Evolutionary conservation across 2,888 invertebrate species (phyloP), one percentile per base, ranked within the genome.

Genomic region (Arrhopalites spinosus): DNA sequence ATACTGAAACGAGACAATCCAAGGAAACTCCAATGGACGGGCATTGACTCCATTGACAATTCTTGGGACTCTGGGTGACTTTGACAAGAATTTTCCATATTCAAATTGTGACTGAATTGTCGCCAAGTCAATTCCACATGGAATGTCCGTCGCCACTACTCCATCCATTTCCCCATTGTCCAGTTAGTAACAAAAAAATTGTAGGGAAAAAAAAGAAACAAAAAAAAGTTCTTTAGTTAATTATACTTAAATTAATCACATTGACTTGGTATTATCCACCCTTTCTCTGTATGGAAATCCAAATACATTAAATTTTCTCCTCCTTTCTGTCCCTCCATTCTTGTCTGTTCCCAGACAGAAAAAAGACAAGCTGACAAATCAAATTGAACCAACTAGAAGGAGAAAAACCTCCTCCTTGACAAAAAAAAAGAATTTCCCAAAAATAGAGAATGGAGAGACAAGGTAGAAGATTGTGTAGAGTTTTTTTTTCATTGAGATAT

Each of bases 121-220:
- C 25, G 75, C 74, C 66, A 78, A 77, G 59, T 78, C 77, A 43
- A 74, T 80, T 29, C 80, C 80, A 67, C 80, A 80, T 11, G 66
- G 50, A 8, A 80, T 74, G 50, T 75, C 78, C 45, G 78, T 73
- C 69, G 75, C 78, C 74, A 53, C 53, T 66, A 23, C 13, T 8
- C n/a, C 61, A 61, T 23, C n/a, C 8, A 8, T 8, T 61, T 61
- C n/a, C n/a, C 11, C 11, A 61, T 61, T 61, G 25, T 23, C 23
- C 61, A n/a, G 8, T 61, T n/a, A n/a, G 20, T n/a, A 13, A n/a
- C n/a, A n/a, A n/a, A n/a, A n/a, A n/a, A n/a, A n/a, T n/a, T n/a
- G n/a, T n/a, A n/a, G n/a, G n/a, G n/a, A n/a, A n/a, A n/a, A n/a
- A 36, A 7, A 36, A 36, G 11, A 36, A 36, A 7, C 36, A 36